Conservation (phyloP, 1,140 invertebrate genomes). For the Camponotus floridanus region DNA sequence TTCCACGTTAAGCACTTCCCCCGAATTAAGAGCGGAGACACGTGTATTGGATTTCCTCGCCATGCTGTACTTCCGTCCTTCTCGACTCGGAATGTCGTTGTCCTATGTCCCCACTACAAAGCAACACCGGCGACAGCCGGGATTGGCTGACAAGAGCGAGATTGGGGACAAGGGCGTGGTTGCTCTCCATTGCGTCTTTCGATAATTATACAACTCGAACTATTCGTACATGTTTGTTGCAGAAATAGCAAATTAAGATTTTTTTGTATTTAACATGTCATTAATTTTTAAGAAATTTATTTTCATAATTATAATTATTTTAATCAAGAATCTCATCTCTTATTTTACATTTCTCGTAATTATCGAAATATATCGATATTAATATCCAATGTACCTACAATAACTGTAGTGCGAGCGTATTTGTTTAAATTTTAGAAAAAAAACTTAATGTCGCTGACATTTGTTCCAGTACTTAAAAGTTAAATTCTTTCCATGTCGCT, state of each 20-base stretch:
- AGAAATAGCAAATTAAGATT: not conserved
- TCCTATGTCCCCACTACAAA: conserved; percentile 77
- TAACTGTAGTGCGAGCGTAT: not conserved
- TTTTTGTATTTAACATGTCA: not conserved
- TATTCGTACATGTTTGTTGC: not conserved
- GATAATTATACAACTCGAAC: conserved; percentile 77
- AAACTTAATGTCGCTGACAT: not conserved
- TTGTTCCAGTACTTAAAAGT: not conserved
- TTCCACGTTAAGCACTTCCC: conserved; percentile 30
- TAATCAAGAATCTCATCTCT: not conserved
- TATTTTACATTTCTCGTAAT: not conserved
- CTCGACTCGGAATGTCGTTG: conserved; percentile 82
- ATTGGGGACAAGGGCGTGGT: conserved; percentile 80
- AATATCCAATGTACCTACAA: not conserved
- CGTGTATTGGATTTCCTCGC: conserved; percentile 54
- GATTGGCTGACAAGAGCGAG: conserved; percentile 79
- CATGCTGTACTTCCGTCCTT: conserved; percentile 73
- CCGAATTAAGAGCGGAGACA: conserved; percentile 45
- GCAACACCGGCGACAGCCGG: conserved; percentile 79
- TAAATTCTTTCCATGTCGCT: not conserved
- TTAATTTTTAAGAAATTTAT: not conserved
- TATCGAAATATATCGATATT: not conserved
- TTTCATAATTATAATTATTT: not conserved
- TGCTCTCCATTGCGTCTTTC: conserved; percentile 82
- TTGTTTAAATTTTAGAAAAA: not conserved